These are phyloP conservation scores for Carcharodon carcharias DNA, from an alignment of 2,797 vertebrate genomes.

Conservation along the genomic window DNA sequence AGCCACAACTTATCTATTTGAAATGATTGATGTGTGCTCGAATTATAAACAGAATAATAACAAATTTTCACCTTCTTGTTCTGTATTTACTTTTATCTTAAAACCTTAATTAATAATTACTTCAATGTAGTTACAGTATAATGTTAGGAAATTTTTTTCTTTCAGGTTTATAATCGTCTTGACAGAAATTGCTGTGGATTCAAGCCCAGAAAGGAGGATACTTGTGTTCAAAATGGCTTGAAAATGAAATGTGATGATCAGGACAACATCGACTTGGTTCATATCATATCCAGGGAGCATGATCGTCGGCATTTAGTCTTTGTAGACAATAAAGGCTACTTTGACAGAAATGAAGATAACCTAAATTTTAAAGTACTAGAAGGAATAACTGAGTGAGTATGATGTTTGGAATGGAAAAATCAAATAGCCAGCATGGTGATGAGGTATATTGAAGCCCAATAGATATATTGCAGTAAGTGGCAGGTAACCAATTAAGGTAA, in stretches of 20 bases:
- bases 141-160: constrained; percentile 34
- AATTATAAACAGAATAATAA: neutral
- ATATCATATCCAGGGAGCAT: constrained; percentile 70
- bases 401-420: constrained; percentile 41
- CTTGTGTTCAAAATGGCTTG: constrained; percentile 61
- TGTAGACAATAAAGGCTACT: constrained; percentile 80
- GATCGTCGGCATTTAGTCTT: constrained; percentile 76
- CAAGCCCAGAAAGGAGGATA: constrained; percentile 75
- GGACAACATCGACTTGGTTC: constrained; percentile 61
- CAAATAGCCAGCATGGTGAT: constrained; percentile 31
- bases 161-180: constrained; percentile 82
- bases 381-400: constrained; percentile 88
- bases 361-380: constrained; percentile 83
- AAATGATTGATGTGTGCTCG: neutral
- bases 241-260: constrained; percentile 61
- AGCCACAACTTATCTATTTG: neutral
- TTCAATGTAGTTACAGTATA: neutral
- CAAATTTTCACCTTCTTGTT: neutral
- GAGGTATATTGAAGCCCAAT: neutral
- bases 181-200: constrained; percentile 91
- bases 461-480: neutral
- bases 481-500: no score
- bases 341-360: constrained; percentile 88
- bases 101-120: neutral
- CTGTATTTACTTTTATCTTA: neutral